Conservation (phyloP, 2,113 vertebrate genomes). For the Syrmaticus mikado region DNA sequence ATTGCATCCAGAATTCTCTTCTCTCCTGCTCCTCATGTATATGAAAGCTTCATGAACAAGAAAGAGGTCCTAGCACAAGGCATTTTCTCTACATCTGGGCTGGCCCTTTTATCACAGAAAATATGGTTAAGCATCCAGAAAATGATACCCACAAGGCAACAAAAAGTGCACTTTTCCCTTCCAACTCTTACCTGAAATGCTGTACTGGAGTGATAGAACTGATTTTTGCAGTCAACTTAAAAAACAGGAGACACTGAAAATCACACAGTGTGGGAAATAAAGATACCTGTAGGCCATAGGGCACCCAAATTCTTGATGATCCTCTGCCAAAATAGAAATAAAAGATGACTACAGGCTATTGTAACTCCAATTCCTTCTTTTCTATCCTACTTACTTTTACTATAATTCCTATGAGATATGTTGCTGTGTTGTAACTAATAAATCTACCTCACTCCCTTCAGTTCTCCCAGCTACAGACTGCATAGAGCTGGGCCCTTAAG, state of each 20-base stretch:
- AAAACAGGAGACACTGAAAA: neutral
- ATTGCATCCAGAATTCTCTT: neutral
- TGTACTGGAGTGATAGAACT: neutral
- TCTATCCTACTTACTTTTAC: neutral
- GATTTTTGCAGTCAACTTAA: neutral
- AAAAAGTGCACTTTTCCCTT: neutral
- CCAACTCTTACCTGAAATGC: neutral
- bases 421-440: neutral
- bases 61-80: neutral
- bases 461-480: neutral
- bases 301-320: neutral
- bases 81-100: neutral
- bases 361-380: neutral
- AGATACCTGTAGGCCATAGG: neutral
- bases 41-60: neutral
- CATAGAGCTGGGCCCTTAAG: conserved; percentile 22
- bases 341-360: neutral
- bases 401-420: neutral
- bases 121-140: neutral
- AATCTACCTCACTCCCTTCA: neutral
- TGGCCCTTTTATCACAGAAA: neutral
- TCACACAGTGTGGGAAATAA: neutral
- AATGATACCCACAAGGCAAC: neutral
- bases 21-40: neutral
- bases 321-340: neutral